Conservation (phyloP, 1,140 invertebrate species). For the Phthorimaea operculella region DNA sequence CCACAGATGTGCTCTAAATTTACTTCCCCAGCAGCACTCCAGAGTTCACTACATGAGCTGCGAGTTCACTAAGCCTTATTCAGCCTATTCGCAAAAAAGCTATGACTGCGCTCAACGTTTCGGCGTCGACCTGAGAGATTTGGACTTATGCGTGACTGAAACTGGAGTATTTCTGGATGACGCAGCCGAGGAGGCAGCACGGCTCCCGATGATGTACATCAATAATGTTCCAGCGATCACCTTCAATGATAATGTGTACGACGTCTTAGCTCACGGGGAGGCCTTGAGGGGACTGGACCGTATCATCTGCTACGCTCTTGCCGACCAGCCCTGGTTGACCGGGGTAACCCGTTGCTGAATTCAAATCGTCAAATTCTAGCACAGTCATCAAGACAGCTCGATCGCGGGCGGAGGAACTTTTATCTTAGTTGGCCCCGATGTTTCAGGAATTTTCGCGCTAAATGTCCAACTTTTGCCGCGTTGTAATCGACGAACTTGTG, state of each 20-base stretch:
- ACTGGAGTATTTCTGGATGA: conserved; percentile 7
- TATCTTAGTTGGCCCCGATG: conserved; percentile 10
- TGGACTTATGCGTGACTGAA: conserved; percentile 10
- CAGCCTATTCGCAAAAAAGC: background rate
- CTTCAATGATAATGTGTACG: conserved; percentile 9
- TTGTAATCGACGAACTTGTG: conserved; percentile 17
- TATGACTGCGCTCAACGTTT: conserved; percentile 7
- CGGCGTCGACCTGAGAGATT: conserved; percentile 5
- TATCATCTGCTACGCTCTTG: conserved; percentile 12
- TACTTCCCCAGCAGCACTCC: conserved; percentile 13
- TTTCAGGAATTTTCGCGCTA: conserved; percentile 10
- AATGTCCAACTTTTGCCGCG: conserved; percentile 10
- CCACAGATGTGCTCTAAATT: conserved; percentile 23
- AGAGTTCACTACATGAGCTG: conserved; percentile 24
- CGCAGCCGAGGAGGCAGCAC: conserved; percentile 4
- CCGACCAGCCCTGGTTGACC: background rate
- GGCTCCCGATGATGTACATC: conserved; percentile 8
- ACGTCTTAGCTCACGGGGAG: background rate
- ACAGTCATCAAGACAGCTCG: background rate
- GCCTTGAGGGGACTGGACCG: conserved; percentile 6
- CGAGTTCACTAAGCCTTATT: conserved; percentile 13
- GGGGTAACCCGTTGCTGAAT: conserved; percentile 9
- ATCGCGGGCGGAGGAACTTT: conserved; percentile 8
- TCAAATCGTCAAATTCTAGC: background rate
- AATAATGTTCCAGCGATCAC: conserved; percentile 12